A percentile compares a stretch with the other conserved stretches of the same genome.
Evolutionary conservation across 2,113 vertebrate genomes (phyloP).

Genomic region (Tilapia sparmanii): DNA sequence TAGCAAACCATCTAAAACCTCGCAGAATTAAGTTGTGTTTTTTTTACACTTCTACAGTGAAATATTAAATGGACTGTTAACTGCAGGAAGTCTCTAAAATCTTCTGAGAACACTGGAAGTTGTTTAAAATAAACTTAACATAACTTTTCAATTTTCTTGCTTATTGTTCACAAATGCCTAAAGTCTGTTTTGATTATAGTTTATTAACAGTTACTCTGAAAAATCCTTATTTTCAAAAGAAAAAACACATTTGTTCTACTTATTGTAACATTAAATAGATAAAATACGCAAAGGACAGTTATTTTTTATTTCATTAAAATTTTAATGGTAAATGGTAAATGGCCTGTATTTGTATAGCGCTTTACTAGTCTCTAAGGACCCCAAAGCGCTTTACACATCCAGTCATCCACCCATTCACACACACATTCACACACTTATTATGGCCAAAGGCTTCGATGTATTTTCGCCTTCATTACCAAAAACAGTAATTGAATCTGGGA

Average conservation of each 20-base stretch:
- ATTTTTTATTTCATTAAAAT: not conserved
- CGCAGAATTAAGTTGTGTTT: rapidly evolving
- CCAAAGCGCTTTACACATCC: no score
- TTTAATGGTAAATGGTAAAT: no score
- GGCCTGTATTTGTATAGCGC: no score
- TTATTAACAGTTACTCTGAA: not conserved
- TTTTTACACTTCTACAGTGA: not conserved
- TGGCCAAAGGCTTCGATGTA: rapidly evolving
- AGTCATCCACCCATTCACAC: no score
- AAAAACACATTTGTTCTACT: not conserved
- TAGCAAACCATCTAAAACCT: not conserved
- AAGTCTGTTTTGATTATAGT: not conserved
- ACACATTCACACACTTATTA: no score
- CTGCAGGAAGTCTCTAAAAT: not conserved
- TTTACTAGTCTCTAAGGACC: no score
- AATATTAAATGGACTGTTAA: not conserved
- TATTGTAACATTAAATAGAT: not conserved
- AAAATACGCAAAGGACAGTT: not conserved
- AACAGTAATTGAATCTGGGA: not conserved
- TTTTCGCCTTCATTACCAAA: rapidly evolving
- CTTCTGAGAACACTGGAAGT: rapidly evolving
- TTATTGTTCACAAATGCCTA: no score
- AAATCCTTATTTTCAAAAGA: not conserved
- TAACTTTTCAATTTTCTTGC: not conserved
- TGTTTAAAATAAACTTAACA: not conserved